Conservation (phyloP, 2,113 vertebrate genomes). For the Thinocorus orbignyianus region DNA sequence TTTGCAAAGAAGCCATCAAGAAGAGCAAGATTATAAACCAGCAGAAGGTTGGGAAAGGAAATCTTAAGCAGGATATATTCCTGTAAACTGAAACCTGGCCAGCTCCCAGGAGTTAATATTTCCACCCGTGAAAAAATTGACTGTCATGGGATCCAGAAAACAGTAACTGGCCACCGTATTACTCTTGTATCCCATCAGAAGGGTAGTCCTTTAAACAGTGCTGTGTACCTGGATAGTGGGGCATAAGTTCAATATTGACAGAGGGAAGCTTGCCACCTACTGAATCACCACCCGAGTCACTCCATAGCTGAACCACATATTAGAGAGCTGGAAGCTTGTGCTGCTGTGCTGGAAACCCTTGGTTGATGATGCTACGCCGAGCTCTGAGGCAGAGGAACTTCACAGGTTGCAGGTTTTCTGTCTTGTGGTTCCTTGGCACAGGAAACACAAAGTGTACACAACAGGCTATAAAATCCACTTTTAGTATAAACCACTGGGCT, state of each 20-base stretch:
- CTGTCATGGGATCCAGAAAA: not conserved
- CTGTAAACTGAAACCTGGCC: not conserved
- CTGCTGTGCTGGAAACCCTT: not conserved
- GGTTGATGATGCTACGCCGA: not conserved
- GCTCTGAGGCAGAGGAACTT: constrained; percentile 26
- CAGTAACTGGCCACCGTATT: accelerated
- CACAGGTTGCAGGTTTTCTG: constrained; percentile 40
- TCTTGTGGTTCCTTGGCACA: constrained; percentile 59
- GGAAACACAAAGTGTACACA: constrained; percentile 50
- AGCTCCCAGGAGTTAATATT: not conserved
- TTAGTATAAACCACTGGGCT: constrained; percentile 57
- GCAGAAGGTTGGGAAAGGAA: not conserved
- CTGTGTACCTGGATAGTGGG: not conserved
- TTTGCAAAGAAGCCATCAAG: not conserved
- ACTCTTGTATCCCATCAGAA: not conserved
- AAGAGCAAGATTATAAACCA: not conserved
- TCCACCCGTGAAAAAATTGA: not conserved
- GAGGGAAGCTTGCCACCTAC: not conserved
- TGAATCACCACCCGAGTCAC: constrained; percentile 12
- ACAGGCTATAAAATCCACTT: constrained; percentile 66
- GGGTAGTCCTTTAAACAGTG: not conserved
- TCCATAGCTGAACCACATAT: constrained; percentile 12
- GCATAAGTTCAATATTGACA: constrained; percentile 42
- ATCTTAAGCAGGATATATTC: not conserved
- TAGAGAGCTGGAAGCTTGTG: constrained; percentile 7